Evolutionary conservation across 2,888 invertebrate genomes (phyloP).

Genomic region (Lottia gigantea): DNA sequence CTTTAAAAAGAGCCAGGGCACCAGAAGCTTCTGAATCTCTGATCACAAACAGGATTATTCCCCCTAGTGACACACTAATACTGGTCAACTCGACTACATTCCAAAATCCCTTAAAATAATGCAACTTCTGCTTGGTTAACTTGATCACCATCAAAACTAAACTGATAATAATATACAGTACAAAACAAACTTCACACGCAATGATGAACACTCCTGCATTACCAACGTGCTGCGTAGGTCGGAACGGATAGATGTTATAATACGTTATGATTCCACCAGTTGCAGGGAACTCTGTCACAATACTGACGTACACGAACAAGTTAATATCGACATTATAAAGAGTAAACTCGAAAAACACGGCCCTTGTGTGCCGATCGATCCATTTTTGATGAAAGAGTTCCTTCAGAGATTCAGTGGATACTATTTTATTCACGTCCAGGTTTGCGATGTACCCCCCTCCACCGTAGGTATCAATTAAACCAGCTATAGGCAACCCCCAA

Average conservation of each 20-base stretch:
- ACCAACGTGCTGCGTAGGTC: slow-evolving; percentile 42
- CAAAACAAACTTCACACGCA: slow-evolving; percentile 40
- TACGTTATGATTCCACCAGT: slow-evolving; percentile 50
- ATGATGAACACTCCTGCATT: slow-evolving; percentile 38
- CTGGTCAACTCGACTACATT: slow-evolving; percentile 40
- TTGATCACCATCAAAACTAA: slow-evolving; percentile 32
- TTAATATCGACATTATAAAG: slow-evolving; percentile 54
- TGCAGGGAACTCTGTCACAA: slow-evolving; percentile 56
- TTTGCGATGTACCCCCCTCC: slow-evolving; percentile 57
- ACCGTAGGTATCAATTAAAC: slow-evolving; percentile 40
- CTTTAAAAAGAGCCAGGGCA: slow-evolving; percentile 39
- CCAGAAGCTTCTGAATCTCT: slow-evolving; percentile 33
- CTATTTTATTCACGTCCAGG: slow-evolving; percentile 42
- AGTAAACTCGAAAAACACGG: slow-evolving; percentile 55
- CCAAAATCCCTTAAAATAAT: slow-evolving; percentile 43
- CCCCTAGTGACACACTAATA: slow-evolving; percentile 32
- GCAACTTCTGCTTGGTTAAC: slow-evolving; percentile 32
- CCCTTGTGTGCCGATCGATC: slow-evolving; percentile 54
- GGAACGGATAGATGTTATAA: slow-evolving; percentile 41
- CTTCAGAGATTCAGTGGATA: slow-evolving; percentile 39
- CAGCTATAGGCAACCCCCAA: slow-evolving; percentile 46
- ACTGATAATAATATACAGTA: slow-evolving; percentile 34
- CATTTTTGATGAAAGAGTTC: slow-evolving; percentile 43
- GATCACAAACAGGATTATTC: slow-evolving; percentile 38
- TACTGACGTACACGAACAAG: slow-evolving; percentile 51